Conservation (phyloP, 1,140 invertebrate species). For the Bemisia tabaci region DNA sequence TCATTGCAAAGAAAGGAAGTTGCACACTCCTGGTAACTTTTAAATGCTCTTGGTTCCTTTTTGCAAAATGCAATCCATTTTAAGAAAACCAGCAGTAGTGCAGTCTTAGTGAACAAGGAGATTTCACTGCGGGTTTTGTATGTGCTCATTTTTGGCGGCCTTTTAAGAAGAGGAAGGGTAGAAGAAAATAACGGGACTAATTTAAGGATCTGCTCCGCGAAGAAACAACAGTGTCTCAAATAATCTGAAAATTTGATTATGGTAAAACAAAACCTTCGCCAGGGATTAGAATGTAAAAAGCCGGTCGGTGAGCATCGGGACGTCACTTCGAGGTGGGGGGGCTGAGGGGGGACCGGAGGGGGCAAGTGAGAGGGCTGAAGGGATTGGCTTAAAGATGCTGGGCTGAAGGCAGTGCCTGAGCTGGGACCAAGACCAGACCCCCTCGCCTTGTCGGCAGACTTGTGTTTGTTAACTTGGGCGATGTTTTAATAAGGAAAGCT, state of each 20-base stretch:
- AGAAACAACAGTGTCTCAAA: neutral
- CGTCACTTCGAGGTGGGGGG: neutral
- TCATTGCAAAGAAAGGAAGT: no score
- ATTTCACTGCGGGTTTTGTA: no score
- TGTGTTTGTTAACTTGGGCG: neutral
- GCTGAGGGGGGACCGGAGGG: neutral
- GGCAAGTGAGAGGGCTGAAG: neutral
- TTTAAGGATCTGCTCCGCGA: neutral
- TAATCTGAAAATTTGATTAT: neutral
- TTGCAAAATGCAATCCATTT: no score
- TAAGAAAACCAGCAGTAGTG: no score
- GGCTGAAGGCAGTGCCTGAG: no score
- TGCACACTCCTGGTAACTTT: no score
- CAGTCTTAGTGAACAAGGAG: neutral
- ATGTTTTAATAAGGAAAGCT: neutral
- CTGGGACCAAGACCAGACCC: no score
- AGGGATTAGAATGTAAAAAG: neutral
- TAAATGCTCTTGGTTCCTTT: no score
- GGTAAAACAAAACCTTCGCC: neutral
- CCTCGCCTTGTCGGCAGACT: neutral
- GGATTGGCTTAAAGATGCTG: neutral
- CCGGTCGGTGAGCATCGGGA: neutral
- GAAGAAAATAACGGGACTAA: neutral
- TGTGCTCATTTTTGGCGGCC: no score
- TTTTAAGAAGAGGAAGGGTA: no score